Evolutionary conservation across 2,888 invertebrate species (phyloP).

Genomic region (Branchinecta sandiegonensis): DNA sequence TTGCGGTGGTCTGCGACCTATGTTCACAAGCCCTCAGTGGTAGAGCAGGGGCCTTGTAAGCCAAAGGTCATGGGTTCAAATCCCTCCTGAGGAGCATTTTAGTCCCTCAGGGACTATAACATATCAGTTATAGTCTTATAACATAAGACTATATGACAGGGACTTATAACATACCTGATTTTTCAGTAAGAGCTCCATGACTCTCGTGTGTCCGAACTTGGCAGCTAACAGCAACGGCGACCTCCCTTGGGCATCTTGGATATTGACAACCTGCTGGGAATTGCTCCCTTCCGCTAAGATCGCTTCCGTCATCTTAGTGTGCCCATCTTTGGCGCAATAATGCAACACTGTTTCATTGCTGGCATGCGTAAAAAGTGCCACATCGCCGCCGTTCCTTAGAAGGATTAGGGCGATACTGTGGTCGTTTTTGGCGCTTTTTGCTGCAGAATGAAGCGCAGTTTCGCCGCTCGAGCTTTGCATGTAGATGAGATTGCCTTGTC

Average conservation of each 20-base stretch:
- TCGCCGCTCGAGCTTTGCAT: slow-evolving; percentile 80
- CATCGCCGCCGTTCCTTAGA: slow-evolving; percentile 80
- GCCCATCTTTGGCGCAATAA: slow-evolving; percentile 84
- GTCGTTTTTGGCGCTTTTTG: slow-evolving; percentile 17
- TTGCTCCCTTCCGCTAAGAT: slow-evolving; percentile 78
- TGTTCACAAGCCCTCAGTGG: no score
- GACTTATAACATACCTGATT: slow-evolving; percentile 20
- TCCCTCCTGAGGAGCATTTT: no score
- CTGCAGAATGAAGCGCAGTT: slow-evolving; percentile 58
- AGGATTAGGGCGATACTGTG: slow-evolving; percentile 72
- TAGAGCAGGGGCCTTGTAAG: no score
- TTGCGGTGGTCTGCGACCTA: no score
- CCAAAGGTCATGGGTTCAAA: no score
- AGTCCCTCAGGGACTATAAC: no score
- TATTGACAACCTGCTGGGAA: slow-evolving; percentile 84
- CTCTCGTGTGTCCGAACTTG: slow-evolving; percentile 83
- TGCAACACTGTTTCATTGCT: slow-evolving; percentile 81
- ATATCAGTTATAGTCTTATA: no score
- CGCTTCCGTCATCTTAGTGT: slow-evolving; percentile 83
- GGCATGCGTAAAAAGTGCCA: slow-evolving; percentile 60
- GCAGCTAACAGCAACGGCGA: slow-evolving; percentile 92
- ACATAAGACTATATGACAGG: no score
- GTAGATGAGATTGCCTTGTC: slow-evolving; percentile 69
- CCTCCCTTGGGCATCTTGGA: slow-evolving; percentile 88
- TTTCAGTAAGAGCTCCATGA: slow-evolving; percentile 44